These are phyloP conservation scores for Drosophila recens DNA, from an alignment of 2,888 invertebrate species.

Conservation along the genomic window DNA sequence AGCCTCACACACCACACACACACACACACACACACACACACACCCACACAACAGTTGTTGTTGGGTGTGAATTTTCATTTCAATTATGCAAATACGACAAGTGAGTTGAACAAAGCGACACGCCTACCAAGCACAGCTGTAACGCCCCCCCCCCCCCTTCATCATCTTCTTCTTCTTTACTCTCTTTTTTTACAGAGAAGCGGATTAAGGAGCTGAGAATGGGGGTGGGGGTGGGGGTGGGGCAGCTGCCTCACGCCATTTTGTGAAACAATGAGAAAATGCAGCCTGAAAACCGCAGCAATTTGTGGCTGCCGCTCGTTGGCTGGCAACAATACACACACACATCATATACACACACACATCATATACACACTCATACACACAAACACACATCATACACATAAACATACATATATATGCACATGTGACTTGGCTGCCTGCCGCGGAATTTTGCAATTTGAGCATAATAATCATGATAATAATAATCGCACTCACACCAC, in stretches of 20 bases:
- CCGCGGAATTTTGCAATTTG: conserved; percentile 81
- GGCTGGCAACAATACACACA: conserved; percentile 25
- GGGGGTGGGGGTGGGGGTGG: not conserved
- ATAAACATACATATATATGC: conserved; percentile 4
- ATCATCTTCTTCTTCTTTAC: conserved; percentile 1
- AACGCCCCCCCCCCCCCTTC: not conserved
- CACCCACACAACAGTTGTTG: conserved; percentile 15
- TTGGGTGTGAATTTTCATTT: conserved; percentile 75
- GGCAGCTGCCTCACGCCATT: conserved; percentile 63
- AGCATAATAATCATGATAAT: conserved; percentile 81
- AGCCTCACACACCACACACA: conserved; percentile 29
- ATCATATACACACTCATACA: conserved; percentile 6
- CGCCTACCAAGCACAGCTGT: conserved; percentile 30
- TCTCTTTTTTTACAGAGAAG: not conserved
- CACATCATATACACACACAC: conserved; percentile 7
- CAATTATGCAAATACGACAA: conserved; percentile 79
- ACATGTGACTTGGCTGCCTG: conserved; percentile 34
- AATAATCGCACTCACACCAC: conserved; percentile 68
- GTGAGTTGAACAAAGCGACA: conserved; percentile 72
- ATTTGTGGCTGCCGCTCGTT: conserved; percentile 69
- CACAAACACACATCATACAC: not conserved
- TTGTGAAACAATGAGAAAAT: conserved; percentile 76
- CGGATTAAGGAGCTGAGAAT: not conserved
- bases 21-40: conserved; percentile 5
- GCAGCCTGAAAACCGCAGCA: conserved; percentile 76